Evolutionary conservation across 2,113 vertebrate genomes (phyloP), one percentile per base, ranked within the genome.

Genomic region (Dunckerocampus dactyliophorus): DNA sequence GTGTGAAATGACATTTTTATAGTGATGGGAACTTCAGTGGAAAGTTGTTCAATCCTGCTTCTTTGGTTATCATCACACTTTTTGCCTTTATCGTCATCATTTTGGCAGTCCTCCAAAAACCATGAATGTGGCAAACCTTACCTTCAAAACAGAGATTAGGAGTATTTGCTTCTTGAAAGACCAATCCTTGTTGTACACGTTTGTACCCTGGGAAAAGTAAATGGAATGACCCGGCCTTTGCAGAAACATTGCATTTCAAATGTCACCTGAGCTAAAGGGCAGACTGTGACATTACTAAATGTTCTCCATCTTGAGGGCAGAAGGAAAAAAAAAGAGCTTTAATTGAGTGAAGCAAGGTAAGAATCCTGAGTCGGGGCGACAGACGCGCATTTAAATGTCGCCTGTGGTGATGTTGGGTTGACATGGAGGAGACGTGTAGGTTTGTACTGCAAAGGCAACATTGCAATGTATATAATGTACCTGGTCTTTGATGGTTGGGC

Each of bases 361-460:
- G 75, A 59, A 60, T 81, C 70, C 55, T 43, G 67, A 80, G 66
- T 76, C 69, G 63, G 77, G 71, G 77, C 54, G 67, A 69, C 81
- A 55, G 75, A 47, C 53, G 75, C 53, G 22, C 68, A 69, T 80
- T 87, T 85, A 90, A 89, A 91, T 91, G 85, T 84, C 88, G 88
- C 58, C 57, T 28, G 3, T 51, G 52, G 69, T 79, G 67, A 80
- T 65, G 73, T 43, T 54, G 8, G 8, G 19, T 69, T 75, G 79
- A 74, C 56, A 47, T 42, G 55, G 28, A 77, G 70, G 71, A 75
- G 72, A 57, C 65, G 58, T 56, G 47, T 48, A 19, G 9, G 3
- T 47, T 53, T 47, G 39, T 56, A 53, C 43, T 21, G 59, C 62
- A 56, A 58, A 57, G 46, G 9, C 63, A 62, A 50, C 62, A 21